Evolutionary conservation across 2,797 vertebrate species (phyloP).

Genomic region (Chaunax sp.): DNA sequence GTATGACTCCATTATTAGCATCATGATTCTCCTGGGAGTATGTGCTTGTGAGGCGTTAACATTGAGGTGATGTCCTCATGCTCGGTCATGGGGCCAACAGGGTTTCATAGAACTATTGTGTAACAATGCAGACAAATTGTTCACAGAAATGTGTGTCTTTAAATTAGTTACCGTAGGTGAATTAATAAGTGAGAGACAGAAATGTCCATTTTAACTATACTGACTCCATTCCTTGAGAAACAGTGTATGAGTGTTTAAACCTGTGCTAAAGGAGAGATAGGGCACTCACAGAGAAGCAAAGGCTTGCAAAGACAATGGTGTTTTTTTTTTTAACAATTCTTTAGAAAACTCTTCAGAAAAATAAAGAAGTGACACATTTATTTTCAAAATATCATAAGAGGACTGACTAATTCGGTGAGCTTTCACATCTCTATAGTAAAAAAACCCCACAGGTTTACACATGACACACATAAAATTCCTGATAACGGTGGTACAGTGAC

Average conservation of each 20-base stretch:
- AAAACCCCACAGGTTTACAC: neutral
- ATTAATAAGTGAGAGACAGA: neutral
- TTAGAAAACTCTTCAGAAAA: neutral
- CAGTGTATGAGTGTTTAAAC: conserved; percentile 14
- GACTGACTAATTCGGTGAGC: neutral
- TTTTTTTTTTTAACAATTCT: neutral
- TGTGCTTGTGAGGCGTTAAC: conserved; percentile 3
- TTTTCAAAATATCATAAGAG: neutral
- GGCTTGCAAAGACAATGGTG: neutral
- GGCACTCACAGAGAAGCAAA: neutral
- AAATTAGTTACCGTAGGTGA: neutral
- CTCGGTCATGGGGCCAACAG: neutral
- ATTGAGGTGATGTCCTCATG: conserved; percentile 3
- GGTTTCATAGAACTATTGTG: too few relatives aligned
- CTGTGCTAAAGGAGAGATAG: conserved; percentile 1
- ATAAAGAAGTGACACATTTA: conserved; percentile 15
- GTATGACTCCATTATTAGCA: conserved; percentile 41
- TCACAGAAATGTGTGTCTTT: neutral
- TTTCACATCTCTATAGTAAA: conserved; percentile 16
- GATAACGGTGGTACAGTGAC: neutral
- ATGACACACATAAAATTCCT: neutral
- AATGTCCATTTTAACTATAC: neutral
- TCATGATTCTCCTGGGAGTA: neutral
- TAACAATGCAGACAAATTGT: neutral
- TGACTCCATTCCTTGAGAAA: neutral